Evolutionary conservation across 2,113 vertebrate genomes (phyloP).

Genomic region (Larimichthys crocea): DNA sequence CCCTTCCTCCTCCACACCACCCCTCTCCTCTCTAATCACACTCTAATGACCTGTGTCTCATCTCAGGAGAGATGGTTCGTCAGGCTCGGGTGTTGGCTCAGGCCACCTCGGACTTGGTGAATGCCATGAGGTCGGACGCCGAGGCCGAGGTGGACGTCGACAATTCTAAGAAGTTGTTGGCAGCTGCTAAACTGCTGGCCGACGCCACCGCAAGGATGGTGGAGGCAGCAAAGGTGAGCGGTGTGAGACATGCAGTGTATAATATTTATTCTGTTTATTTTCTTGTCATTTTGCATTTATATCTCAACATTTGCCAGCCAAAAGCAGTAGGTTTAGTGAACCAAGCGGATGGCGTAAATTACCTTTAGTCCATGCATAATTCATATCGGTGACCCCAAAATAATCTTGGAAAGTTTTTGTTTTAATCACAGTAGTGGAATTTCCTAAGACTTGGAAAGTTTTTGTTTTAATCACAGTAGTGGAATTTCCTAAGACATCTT

Average conservation of each 20-base stretch:
- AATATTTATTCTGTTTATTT: background rate
- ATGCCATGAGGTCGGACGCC: constrained; percentile 96
- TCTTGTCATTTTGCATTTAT: background rate
- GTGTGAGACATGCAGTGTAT: background rate
- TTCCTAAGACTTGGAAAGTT: background rate
- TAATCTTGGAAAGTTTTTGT: background rate
- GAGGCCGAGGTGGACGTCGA: constrained; percentile 97
- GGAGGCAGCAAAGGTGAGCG: constrained; percentile 95
- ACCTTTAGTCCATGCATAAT: background rate
- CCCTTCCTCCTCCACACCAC: background rate
- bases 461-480: constrained; percentile 23
- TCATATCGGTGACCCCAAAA: background rate
- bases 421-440: constrained; percentile 26
- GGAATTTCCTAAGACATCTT: constrained; percentile 18
- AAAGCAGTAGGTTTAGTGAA: background rate
- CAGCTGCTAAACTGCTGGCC: constrained; percentile 95
- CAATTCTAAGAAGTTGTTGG: constrained; percentile 97
- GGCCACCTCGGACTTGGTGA: constrained; percentile 96
- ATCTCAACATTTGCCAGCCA: background rate
- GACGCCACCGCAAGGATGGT: constrained; percentile 99
- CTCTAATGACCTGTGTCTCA: background rate
- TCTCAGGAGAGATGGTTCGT: constrained; percentile 95
- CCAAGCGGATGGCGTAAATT: background rate
- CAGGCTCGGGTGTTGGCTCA: constrained; percentile 96
- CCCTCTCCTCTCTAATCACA: background rate